phyloP scores from a whole-genome alignment of 2,797 vertebrate genomes.

The Parauchenoglanis ngamensis region DNA sequence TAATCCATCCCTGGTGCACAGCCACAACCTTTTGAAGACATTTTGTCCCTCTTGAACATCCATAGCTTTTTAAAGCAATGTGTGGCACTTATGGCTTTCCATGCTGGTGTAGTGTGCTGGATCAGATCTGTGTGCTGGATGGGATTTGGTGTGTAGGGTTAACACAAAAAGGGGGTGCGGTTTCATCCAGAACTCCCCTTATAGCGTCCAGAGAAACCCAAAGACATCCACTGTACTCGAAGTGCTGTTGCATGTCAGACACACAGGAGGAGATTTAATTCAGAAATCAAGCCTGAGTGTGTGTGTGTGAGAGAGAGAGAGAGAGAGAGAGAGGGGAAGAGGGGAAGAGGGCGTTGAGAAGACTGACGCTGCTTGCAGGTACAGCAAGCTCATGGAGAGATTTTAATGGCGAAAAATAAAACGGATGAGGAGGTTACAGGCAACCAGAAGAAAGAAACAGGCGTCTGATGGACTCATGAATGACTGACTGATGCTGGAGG shows the following conservation, averaged over 20 bases:
- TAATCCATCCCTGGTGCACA: background rate
- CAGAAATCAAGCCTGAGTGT: background rate
- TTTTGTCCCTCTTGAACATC: background rate
- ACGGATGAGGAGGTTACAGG: background rate
- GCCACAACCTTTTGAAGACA: background rate
- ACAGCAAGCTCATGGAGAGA: background rate
- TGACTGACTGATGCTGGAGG: background rate
- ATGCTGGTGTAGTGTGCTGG: background rate
- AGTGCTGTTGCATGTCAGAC: background rate
- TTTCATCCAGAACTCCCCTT: conserved; percentile 61
- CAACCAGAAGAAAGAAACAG: background rate
- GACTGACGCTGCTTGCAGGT: background rate
- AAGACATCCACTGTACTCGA: background rate
- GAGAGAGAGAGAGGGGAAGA: background rate
- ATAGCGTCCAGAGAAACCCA: conserved; percentile 50
- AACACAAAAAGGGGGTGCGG: conserved; percentile 66
- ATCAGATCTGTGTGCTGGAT: conserved; percentile 16
- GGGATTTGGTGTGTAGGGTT: conserved; percentile 66
- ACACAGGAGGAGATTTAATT: background rate
- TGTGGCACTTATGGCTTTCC: conserved; percentile 18
- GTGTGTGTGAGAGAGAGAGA: background rate
- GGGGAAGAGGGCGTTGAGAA: background rate
- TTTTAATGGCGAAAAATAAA: background rate
- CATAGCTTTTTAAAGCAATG: background rate
- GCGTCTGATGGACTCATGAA: background rate